Percentiles rank a stretch among this genome's conserved stretches.
phyloP scores from a whole-genome alignment of 2,888 invertebrate species.

The Ophioninae sp. region DNA sequence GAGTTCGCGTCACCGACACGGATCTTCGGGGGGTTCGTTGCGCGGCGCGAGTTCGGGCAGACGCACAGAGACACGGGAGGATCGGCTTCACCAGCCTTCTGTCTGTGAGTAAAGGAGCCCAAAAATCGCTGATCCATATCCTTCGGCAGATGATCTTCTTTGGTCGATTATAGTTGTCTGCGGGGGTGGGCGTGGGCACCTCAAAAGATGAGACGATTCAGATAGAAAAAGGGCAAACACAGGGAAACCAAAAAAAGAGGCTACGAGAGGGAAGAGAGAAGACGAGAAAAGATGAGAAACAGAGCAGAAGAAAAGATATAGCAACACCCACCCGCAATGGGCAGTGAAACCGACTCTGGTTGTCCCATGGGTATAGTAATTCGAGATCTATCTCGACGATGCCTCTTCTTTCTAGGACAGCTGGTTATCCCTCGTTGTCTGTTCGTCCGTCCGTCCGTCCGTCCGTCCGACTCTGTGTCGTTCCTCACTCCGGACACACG shows the following conservation, averaged over 20 bases:
- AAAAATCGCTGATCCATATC: conserved; percentile 23
- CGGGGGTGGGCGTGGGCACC: conserved; percentile 35
- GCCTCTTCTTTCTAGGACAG: conserved; percentile 71
- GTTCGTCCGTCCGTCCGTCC: conserved; percentile 47
- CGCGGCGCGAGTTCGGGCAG: background rate
- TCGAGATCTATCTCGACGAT: conserved; percentile 72
- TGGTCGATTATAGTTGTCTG: conserved; percentile 45
- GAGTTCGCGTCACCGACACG: conserved; percentile 44
- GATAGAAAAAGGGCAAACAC: conserved; percentile 42
- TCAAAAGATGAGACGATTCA: conserved; percentile 25
- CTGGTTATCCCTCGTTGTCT: conserved; percentile 65
- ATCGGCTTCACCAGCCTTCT: conserved; percentile 8
- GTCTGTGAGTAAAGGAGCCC: conserved; percentile 35
- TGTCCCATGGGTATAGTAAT: conserved; percentile 71
- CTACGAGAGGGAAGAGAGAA: conserved; percentile 16
- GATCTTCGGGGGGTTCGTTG: conserved; percentile 12
- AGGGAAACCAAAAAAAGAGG: conserved; percentile 16
- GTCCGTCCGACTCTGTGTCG: conserved; percentile 30
- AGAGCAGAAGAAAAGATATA: conserved; percentile 56
- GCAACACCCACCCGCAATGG: conserved; percentile 58
- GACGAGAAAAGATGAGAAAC: conserved; percentile 51
- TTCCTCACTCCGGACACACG: conserved; percentile 30
- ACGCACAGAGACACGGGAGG: background rate
- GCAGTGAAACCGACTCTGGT: conserved; percentile 61
- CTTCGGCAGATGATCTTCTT: conserved; percentile 56